Evolutionary conservation across 2,888 invertebrate genomes (phyloP), one percentile per base, ranked within the genome.

Genomic region (Dinocampus coccinellae): DNA sequence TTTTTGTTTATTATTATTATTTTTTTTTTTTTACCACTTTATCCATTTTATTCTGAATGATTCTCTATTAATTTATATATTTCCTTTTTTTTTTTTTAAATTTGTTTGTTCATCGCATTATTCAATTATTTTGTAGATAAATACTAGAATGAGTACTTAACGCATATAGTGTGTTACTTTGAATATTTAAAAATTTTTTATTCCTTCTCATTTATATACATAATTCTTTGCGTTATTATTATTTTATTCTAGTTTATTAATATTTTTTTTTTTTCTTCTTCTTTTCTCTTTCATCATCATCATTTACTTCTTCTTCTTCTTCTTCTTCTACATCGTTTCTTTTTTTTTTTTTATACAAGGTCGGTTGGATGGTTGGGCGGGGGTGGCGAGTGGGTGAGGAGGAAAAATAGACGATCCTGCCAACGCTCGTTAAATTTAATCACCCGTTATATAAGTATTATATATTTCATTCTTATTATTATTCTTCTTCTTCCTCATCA

Each of bases 381-480:
- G 71, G 39, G 66, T 34, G 61, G 57, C 36, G 65, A 55, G 62
- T 67, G 69, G 76, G 79, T 74, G 70, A 76, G 72, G 72, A 73
- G 65, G 73, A 76, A 74, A 75, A 75, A 73, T 72, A 75, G 76
- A 76, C 75, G 77, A 79, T 79, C 75, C 78, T 78, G 80, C 80
- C 79, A 75, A 79, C 77, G 82, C 79, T 79, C 79, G 78, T 76
- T 76, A 76, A 78, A 78, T 80, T 78, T 79, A 78, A 79, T 79
- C 79, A 80, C 78, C 77, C 79, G 76, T 78, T 76, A 76, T 74
- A 73, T 75, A 78, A 75, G 76, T 77, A 75, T 76, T 77, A 76
- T 77, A 78, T 75, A 76, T 76, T 75, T 70, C 69, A 67, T 73
- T 75, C 74, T 69, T 75, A 73, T 73, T 74, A 47, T 60, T 67